Base-by-base conservation (phyloP, 2,797 vertebrate genomes). In the Leptatherina wallacei region DNA sequence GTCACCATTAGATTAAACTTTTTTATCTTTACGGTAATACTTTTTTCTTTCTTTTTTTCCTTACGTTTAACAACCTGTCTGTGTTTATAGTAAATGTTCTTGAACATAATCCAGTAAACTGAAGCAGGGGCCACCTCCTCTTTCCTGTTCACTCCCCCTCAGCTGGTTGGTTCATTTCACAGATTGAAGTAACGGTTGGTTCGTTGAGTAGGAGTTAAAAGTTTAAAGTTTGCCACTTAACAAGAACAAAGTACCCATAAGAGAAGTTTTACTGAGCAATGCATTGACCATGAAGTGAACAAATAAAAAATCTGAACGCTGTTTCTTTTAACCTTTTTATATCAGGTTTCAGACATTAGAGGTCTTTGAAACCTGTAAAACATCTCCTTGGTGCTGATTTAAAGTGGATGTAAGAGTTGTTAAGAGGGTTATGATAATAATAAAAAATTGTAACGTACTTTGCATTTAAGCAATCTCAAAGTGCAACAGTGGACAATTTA, bases 121-220 rank as follows among this genome's bases (percentile, higher is more conserved):
- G 16, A 60, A 36, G 66, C 47, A 7, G n/a, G 2, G 27, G 30
- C 13, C 40, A 62, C 76, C 55, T 70, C 2, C 7, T 60, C 22
- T 30, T 13, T 20, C 33, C 35, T 56, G 47, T 33, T 57, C 79
- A 86, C 86, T 70, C 83, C 87, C 85, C 82, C 65, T 70, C 11
- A 65, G 54, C 80, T 51, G 81, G 66, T 88, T 87, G 85, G 85
- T 77, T 71, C 38, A 1, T 58, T 62, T 35, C 59, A 27, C 67
- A 64, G 9, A 27, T 30, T 58, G 35, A 73, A 40, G 63, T 69
- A 11, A 47, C 51, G 82, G 80, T 92, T 90, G 87, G 88, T 61
- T 47, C 22, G 44, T 33, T 64, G 35, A 84, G 83, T 13, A 85
- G 82, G 86, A 78, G 82, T 62, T 30, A 22, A 61, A 32, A 44